phyloP scores from a whole-genome alignment of 2,113 vertebrate species.

The Cyprinodon brontotheroides region DNA sequence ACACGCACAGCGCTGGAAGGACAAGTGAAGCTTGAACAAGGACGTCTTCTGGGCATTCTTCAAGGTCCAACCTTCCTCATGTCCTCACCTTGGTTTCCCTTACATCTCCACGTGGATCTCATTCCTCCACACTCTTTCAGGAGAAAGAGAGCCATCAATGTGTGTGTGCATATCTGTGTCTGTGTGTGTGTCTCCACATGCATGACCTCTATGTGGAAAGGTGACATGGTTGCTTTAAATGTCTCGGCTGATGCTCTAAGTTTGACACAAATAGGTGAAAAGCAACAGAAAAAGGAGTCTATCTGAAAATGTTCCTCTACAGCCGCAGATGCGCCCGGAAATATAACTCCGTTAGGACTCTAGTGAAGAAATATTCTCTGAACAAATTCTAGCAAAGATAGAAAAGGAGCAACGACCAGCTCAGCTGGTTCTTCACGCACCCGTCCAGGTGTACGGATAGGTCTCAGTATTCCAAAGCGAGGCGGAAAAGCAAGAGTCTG shows the following conservation, averaged over 20 bases:
- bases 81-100: constrained; percentile 15
- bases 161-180: not conserved
- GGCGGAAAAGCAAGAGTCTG: constrained; percentile 73
- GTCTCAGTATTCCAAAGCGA: constrained; percentile 88
- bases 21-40: constrained; percentile 23
- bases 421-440: constrained; percentile 89
- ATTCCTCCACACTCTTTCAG: constrained; percentile 37
- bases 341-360: constrained; percentile 79
- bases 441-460: constrained; percentile 84
- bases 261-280: constrained; percentile 75
- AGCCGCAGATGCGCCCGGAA: constrained; percentile 80
- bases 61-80: constrained; percentile 3
- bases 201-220: constrained; percentile 34
- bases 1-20: constrained; percentile 25
- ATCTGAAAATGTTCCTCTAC: constrained; percentile 61
- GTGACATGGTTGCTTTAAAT: constrained; percentile 38
- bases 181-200: constrained; percentile 5
- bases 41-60: not conserved
- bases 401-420: constrained; percentile 91
- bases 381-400: constrained; percentile 95
- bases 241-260: constrained; percentile 57
- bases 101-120: not conserved
- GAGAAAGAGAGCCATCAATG: constrained; percentile 59
- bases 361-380: constrained; percentile 89
- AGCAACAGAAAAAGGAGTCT: constrained; percentile 60